Conservation (phyloP, 2,113 vertebrate genomes). For the Stercorarius parasiticus region DNA sequence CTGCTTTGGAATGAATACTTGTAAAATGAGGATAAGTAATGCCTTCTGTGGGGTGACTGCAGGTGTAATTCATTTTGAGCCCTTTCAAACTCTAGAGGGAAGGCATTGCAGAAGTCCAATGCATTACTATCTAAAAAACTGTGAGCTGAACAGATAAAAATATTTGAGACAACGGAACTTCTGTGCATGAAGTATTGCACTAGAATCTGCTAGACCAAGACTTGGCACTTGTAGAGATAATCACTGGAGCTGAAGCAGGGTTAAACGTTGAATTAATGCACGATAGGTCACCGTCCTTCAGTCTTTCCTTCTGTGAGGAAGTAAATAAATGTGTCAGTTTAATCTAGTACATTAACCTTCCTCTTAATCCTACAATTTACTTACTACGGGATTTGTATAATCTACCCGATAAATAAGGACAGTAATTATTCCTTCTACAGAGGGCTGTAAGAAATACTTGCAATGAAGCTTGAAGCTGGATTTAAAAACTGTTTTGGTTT, state of each 20-base stretch:
- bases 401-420: slow-evolving; percentile 52
- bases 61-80: neutral
- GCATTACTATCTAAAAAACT: neutral
- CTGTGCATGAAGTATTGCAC: neutral
- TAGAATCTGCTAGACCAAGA: neutral
- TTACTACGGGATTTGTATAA: slow-evolving; percentile 62
- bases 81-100: neutral
- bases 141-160: neutral
- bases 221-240: slow-evolving; percentile 19
- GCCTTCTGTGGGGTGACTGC: neutral
- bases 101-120: neutral
- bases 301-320: slow-evolving; percentile 12
- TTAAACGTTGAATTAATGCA: slow-evolving; percentile 37
- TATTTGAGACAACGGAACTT: neutral
- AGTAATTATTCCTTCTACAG: slow-evolving; percentile 53
- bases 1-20: neutral
- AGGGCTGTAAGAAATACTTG: slow-evolving; percentile 32
- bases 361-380: slow-evolving; percentile 64
- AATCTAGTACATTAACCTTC: slow-evolving; percentile 53
- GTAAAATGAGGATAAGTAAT: neutral
- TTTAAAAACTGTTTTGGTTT: slow-evolving; percentile 50
- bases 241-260: neutral
- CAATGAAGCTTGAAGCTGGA: slow-evolving; percentile 16
- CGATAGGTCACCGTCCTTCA: slow-evolving; percentile 4
- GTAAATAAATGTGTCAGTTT: slow-evolving; percentile 59